Conservation (phyloP, 1,140 invertebrate species). For the Drosophila cardini region DNA sequence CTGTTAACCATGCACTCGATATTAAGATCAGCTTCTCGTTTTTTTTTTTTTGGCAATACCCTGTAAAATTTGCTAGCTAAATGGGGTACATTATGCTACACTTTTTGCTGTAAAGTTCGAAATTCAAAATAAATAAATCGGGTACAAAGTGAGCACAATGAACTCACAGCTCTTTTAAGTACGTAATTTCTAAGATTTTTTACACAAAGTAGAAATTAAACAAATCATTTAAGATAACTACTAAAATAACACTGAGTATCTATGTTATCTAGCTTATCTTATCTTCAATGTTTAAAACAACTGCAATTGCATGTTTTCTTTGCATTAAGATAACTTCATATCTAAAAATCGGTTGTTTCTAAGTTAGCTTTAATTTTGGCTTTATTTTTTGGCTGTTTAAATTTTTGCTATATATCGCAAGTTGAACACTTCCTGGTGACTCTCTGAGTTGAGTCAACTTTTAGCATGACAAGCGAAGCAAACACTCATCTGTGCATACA, state of each 20-base stretch:
- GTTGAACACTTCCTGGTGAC: slow-evolving; percentile 53
- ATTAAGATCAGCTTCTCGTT: slow-evolving; percentile 24
- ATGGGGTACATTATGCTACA: too few relatives aligned
- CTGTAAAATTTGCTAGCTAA: neutral
- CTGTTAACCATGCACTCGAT: slow-evolving; percentile 21
- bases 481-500: slow-evolving; percentile 64
- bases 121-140: too few relatives aligned
- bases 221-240: too few relatives aligned
- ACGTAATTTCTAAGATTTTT: too few relatives aligned
- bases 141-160: neutral
- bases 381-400: slow-evolving; percentile 12
- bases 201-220: too few relatives aligned
- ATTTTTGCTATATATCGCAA: slow-evolving; percentile 18
- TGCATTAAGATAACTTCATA: too few relatives aligned
- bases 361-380: neutral
- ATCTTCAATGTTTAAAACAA: too few relatives aligned
- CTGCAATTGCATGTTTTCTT: too few relatives aligned
- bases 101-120: too few relatives aligned
- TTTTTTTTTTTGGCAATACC: neutral
- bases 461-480: slow-evolving; percentile 16
- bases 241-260: too few relatives aligned
- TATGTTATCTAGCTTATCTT: too few relatives aligned
- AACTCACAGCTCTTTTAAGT: neutral
- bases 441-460: slow-evolving; percentile 64
- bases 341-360: too few relatives aligned